Conservation (phyloP, 2,888 invertebrate species). For the Apodemia duryi region DNA sequence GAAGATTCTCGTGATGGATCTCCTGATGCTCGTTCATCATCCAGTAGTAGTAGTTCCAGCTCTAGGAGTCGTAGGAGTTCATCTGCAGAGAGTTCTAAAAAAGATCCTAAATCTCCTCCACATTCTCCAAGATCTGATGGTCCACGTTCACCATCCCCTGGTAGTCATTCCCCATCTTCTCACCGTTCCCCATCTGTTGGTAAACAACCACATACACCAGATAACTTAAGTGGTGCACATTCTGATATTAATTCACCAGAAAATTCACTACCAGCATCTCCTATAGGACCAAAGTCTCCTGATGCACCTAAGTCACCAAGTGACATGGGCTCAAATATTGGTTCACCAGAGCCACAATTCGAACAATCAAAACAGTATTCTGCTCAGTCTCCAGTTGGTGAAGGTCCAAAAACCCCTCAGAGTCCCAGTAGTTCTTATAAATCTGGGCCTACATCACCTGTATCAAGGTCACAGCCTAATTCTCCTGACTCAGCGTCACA, state of each 20-base stretch:
- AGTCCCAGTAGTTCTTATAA: conserved; percentile 52
- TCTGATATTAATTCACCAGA: conserved; percentile 73
- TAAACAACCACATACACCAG: conserved; percentile 51
- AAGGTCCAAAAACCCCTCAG: conserved; percentile 63
- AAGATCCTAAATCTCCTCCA: conserved; percentile 56
- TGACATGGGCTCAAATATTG: conserved; percentile 46
- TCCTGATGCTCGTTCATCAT: conserved; percentile 61
- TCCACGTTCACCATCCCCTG: conserved; percentile 49
- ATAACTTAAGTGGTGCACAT: conserved; percentile 64
- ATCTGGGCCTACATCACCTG: conserved; percentile 54
- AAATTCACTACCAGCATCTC: conserved; percentile 61
- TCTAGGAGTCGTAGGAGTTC: conserved; percentile 67
- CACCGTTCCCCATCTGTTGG: conserved; percentile 38
- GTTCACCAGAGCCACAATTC: conserved; percentile 40
- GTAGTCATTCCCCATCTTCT: conserved; percentile 36
- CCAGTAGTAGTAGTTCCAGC: conserved; percentile 72
- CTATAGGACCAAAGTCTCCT: conserved; percentile 62
- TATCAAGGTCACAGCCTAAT: conserved; percentile 49
- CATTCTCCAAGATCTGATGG: conserved; percentile 41
- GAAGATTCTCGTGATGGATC: conserved; percentile 79
- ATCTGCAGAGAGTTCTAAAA: conserved; percentile 62
- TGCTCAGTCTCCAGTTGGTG: conserved; percentile 32
- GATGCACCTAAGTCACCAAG: conserved; percentile 68
- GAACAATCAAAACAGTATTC: conserved; percentile 38
- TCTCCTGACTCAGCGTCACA: conserved; percentile 56